Conservation (phyloP, 2,888 invertebrate genomes). For the Noctua fimbriata region DNA sequence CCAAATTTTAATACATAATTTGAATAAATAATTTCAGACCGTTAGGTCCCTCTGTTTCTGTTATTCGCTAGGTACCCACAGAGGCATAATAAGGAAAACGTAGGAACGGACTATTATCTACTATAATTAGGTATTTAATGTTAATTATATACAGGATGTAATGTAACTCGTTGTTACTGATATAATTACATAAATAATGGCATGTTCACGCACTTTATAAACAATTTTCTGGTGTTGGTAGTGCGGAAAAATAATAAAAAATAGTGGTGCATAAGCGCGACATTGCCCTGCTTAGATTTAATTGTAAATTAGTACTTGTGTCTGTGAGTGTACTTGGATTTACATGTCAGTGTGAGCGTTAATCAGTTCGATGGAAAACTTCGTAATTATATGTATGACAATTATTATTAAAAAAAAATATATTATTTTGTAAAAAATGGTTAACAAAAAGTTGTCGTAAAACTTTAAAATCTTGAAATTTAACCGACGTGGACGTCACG, state of each 20-base stretch:
- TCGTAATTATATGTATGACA: too few species aligned
- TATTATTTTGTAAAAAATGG: not conserved
- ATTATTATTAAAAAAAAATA: too few species aligned
- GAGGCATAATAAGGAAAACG: conserved; percentile 82
- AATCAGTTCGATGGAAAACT: not conserved
- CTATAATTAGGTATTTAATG: conserved; percentile 87
- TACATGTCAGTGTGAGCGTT: not conserved
- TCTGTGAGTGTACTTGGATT: conserved; percentile 4
- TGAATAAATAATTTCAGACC: conserved; percentile 29
- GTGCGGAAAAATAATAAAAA: conserved; percentile 79
- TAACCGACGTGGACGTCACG: not conserved
- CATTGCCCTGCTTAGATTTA: conserved; percentile 51
- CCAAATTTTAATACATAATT: conserved; percentile 30
- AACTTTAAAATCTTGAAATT: not conserved
- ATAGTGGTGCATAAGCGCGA: conserved; percentile 42
- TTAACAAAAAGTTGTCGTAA: not conserved
- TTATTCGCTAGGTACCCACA: conserved; percentile 46
- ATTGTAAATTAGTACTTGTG: conserved; percentile 43
- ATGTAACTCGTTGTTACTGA: conserved; percentile 76
- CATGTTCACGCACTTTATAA: conserved; percentile 75
- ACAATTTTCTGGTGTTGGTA: conserved; percentile 85
- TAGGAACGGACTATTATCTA: conserved; percentile 79
- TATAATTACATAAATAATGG: conserved; percentile 85
- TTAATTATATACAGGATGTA: conserved; percentile 87
- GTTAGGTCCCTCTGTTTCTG: conserved; percentile 28